A percentile compares a stretch with the other conserved stretches of the same genome.
phyloP scores from a whole-genome alignment of 1,140 invertebrate species.

The Metopolophium dirhodum region DNA sequence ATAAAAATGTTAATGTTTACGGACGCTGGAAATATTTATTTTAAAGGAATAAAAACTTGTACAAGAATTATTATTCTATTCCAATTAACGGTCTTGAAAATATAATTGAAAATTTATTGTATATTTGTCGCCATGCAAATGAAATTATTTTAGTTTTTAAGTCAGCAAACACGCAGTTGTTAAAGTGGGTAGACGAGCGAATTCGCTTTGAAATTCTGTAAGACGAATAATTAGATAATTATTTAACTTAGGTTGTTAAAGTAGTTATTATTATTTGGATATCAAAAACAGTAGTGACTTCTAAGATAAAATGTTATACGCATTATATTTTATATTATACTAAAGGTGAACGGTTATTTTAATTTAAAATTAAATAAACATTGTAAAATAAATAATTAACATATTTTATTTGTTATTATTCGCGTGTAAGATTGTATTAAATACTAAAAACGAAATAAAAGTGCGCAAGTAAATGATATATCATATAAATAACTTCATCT shows the following conservation, averaged over 20 bases:
- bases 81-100: neutral
- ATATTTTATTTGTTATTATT: neutral
- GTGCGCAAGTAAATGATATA: neutral
- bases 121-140: neutral
- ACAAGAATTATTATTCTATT: neutral
- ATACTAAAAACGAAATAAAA: neutral
- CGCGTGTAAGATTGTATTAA: neutral
- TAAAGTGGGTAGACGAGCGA: neutral
- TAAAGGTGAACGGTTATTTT: neutral
- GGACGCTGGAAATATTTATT: neutral
- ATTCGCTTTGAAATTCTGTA: neutral
- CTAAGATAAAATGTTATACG: neutral
- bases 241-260: neutral
- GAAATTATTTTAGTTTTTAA: neutral
- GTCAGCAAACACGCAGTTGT: neutral
- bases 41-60: neutral
- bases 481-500: neutral
- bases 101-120: neutral
- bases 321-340: neutral
- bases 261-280: neutral
- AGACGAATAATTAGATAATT: neutral
- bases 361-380: neutral
- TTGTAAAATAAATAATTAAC: neutral
- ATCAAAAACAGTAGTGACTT: slow-evolving; percentile 7
- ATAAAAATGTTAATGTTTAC: neutral